Conservation (phyloP, 1,140 invertebrate genomes). For the Drosophila pachea region DNA sequence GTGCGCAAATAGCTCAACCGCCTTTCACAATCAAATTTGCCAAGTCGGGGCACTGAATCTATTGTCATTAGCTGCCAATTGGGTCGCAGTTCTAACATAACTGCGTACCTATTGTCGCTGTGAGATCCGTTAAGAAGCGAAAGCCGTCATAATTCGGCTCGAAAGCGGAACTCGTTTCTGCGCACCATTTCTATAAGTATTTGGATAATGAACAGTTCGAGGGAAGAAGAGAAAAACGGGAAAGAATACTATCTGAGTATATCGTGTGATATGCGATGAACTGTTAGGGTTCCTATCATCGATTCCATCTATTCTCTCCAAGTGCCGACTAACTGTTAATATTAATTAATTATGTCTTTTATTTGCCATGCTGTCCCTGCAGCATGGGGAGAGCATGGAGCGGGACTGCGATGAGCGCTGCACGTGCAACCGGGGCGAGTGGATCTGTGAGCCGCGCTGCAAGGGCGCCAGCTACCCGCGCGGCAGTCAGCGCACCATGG, state of each 20-base stretch:
- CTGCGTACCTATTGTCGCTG: conserved; percentile 19
- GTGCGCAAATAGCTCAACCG: conserved; percentile 35
- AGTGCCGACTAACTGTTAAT: too few relatives aligned
- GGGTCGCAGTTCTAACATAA: conserved; percentile 38
- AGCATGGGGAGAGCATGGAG: conserved; percentile 84
- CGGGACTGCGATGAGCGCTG: conserved; percentile 86
- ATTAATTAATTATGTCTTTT: conserved; percentile 7
- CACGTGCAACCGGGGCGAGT: conserved; percentile 83
- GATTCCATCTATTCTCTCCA: neutral
- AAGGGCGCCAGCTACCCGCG: conserved; percentile 82
- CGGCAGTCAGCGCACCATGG: conserved; percentile 81
- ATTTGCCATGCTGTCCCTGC: conserved; percentile 10
- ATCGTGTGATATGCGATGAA: too few relatives aligned
- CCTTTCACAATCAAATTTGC: conserved; percentile 44
- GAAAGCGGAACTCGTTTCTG: conserved; percentile 17
- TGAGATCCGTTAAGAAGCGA: conserved; percentile 40
- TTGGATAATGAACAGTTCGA: neutral
- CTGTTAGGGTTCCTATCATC: too few relatives aligned
- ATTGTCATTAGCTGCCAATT: conserved; percentile 55
- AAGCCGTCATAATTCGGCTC: conserved; percentile 20
- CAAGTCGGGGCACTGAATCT: conserved; percentile 39
- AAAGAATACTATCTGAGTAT: too few relatives aligned
- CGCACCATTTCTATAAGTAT: neutral
- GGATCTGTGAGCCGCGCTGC: conserved; percentile 85
- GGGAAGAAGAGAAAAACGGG: too few relatives aligned